Evolutionary conservation across 92 coral and sea anemone species (phyloP).

Genomic region (Porites divaricata): DNA sequence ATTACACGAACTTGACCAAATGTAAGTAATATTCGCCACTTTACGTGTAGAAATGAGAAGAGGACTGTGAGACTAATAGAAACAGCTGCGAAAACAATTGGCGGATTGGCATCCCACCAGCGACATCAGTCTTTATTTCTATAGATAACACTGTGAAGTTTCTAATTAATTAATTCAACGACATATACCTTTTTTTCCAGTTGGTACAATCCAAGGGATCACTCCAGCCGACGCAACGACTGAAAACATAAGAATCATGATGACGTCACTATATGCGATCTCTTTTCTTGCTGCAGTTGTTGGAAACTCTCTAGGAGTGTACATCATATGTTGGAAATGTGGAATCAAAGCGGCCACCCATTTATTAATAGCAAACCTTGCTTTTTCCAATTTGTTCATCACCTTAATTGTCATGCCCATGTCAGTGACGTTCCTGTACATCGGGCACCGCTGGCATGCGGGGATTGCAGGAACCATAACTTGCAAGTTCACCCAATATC

Average conservation of each 20-base stretch:
- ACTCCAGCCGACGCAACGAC: neutral
- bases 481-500: constrained; percentile 56
- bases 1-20: constrained; percentile 5
- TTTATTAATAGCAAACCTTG: constrained; percentile 69
- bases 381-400: constrained; percentile 65
- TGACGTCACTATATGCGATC: constrained; percentile 59
- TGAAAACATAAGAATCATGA: constrained; percentile 11
- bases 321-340: constrained; percentile 68
- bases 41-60: too few species aligned
- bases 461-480: constrained; percentile 58
- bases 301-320: constrained; percentile 68
- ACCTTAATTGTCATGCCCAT: constrained; percentile 59
- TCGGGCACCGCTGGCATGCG: constrained; percentile 35
- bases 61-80: neutral
- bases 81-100: too few species aligned
- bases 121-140: neutral
- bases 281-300: constrained; percentile 59
- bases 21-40: constrained; percentile 1
- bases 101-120: too few species aligned
- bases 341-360: constrained; percentile 63
- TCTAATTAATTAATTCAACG: neutral
- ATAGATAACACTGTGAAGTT: too few species aligned
- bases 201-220: neutral
- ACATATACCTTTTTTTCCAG: neutral
- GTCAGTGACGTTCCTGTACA: constrained; percentile 32